A percentile compares a stretch with the other conserved stretches of the same genome.
These are phyloP conservation scores for Apamea monoglypha DNA, from an alignment of 2,888 invertebrate species.

Conservation along the genomic window DNA sequence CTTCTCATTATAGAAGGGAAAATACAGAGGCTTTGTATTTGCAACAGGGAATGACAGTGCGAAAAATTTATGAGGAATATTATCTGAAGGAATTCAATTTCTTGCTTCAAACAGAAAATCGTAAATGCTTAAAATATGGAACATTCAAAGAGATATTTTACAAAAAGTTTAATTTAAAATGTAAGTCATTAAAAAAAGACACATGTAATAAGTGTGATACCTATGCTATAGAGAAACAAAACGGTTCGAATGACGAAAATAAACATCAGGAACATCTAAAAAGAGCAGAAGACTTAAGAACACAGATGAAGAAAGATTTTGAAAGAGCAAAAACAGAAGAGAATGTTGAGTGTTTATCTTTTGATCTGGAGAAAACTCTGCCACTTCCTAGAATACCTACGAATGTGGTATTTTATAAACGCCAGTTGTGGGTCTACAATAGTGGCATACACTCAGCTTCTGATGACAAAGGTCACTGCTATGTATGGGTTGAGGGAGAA, in stretches of 20 bases:
- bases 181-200: slow-evolving; percentile 21
- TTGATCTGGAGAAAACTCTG: slow-evolving; percentile 46
- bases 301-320: slow-evolving; percentile 40
- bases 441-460: slow-evolving; percentile 33
- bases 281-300: slow-evolving; percentile 45
- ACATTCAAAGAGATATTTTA: slow-evolving; percentile 42
- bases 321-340: slow-evolving; percentile 29
- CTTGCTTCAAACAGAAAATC: slow-evolving; percentile 9
- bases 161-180: slow-evolving; percentile 51
- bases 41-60: slow-evolving; percentile 39
- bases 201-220: slow-evolving; percentile 16
- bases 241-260: slow-evolving; percentile 34
- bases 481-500: slow-evolving; percentile 36
- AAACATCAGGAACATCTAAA: slow-evolving; percentile 34
- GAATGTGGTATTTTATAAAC: slow-evolving; percentile 30
- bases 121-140: slow-evolving; percentile 21
- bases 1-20: slow-evolving; percentile 33
- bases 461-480: slow-evolving; percentile 20
- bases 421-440: slow-evolving; percentile 40
- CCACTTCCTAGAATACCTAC: slow-evolving; percentile 40
- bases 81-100: slow-evolving; percentile 8
- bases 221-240: slow-evolving; percentile 39
- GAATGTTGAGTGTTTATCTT: slow-evolving; percentile 36
- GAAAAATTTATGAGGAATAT: slow-evolving; percentile 11
- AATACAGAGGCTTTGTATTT: slow-evolving; percentile 25